Conservation (phyloP, 2,797 vertebrate species). For the Malacoraja senta region DNA sequence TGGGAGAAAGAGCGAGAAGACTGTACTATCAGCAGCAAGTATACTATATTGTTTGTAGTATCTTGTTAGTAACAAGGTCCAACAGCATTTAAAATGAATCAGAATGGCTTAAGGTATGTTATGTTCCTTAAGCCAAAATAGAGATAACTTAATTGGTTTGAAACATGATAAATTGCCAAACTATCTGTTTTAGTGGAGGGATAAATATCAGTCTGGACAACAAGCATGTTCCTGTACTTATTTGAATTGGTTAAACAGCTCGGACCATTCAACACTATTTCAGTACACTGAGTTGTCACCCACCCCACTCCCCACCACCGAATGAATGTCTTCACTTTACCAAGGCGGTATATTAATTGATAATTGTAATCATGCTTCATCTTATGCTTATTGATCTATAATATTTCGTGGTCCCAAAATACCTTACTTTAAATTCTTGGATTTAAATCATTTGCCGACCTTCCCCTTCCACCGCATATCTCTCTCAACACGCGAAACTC, state of each 20-base stretch:
- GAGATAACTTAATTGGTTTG: no score
- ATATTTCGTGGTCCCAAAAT: neutral
- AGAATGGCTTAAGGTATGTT: neutral
- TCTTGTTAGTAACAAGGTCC: neutral
- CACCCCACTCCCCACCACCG: no score
- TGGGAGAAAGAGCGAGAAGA: neutral
- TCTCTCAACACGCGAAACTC: neutral
- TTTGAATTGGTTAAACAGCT: neutral
- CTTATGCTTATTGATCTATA: neutral
- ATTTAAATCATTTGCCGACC: neutral
- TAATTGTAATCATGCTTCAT: neutral
- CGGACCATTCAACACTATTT: neutral
- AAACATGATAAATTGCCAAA: neutral
- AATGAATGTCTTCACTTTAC: no score
- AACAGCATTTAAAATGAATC: neutral
- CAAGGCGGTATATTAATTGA: neutral
- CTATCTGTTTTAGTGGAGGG: neutral
- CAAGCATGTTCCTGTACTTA: neutral
- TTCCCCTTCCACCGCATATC: neutral
- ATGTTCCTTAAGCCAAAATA: neutral
- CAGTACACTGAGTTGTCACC: neutral
- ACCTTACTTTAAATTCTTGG: neutral
- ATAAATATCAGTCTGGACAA: neutral
- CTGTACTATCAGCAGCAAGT: neutral
- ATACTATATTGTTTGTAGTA: neutral